A percentile compares a stretch with the other conserved stretches of the same genome.
Conservation (phyloP, 2,797 vertebrate species). For the Myotis pilosus region DNA sequence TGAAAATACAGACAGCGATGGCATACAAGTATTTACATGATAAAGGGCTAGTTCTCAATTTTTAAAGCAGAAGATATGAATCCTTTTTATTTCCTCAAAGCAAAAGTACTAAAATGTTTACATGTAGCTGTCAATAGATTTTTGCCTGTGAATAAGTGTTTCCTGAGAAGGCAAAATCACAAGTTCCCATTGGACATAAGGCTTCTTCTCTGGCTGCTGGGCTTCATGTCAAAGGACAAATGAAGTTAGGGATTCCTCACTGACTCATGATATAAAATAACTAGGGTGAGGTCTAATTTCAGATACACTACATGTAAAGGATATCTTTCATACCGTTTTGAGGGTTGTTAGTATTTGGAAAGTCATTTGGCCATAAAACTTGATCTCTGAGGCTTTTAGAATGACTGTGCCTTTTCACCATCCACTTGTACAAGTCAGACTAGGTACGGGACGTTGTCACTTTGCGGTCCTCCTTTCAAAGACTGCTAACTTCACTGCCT, state of each 20-base stretch:
- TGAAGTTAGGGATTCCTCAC: neutral
- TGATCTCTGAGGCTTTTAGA: neutral
- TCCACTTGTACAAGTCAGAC: neutral
- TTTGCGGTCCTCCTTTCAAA: neutral
- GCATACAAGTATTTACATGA: neutral
- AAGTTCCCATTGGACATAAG: neutral
- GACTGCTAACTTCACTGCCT: neutral
- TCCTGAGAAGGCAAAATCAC: neutral
- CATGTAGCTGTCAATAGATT: neutral
- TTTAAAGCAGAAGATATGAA: neutral
- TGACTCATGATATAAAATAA: neutral
- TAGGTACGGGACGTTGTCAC: neutral
- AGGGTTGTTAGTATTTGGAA: neutral
- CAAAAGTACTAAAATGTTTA: neutral
- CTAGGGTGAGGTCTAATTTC: neutral
- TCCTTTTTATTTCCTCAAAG: constrained; percentile 27
- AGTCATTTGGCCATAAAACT: neutral
- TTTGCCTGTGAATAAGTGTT: neutral
- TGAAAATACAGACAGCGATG: neutral
- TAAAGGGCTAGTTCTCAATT: neutral
- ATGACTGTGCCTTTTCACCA: neutral
- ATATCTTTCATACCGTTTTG: neutral
- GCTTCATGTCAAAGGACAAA: neutral
- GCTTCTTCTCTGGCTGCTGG: neutral
- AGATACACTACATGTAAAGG: neutral